Base-by-base conservation (phyloP, 2,797 vertebrate species). In the Eulemur albifrons region DNA sequence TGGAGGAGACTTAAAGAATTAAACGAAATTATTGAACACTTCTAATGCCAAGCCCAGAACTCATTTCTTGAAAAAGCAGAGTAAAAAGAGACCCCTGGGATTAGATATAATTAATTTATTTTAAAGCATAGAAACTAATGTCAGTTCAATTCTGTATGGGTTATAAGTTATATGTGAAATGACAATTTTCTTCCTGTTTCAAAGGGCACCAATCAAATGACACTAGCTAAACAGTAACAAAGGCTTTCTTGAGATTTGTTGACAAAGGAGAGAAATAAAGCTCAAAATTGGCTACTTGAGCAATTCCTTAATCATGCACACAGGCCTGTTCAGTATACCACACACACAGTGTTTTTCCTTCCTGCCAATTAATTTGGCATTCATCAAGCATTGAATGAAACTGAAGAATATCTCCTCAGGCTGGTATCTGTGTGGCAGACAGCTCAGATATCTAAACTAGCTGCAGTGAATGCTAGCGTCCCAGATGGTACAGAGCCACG, bases 241-340 rank as follows among this genome's bases (percentile, higher is more conserved):
- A 92, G 86, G 20, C 61, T 94, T 96, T 94, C 80, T 81, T 95
- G 75, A 91, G 93, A 93, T 67, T 63, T 79, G 43, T 61, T 94
- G 72, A 90, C 18, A 70, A 89, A 54, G 52, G 40, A 89, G 69
- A 90, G 50, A 96, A 70, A 90, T 30, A 38, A 65, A 96, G 52
- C 52, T 96, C 48, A 84, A 61, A 80, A 88, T 2, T 27, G 61
- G 82, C 77, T 83, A 79, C 48, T 40, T 65, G 76, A 90, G 80
- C 87, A 95, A 57, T 63, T 81, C 67, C 86, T 93, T 65, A 63
- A 89, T 87, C 38, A 77, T 7, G 38, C 32, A 89, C 48, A 67
- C 4, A 70, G 69, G 52, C 30, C 81, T 76, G 77, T 61, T 81
- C 20, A 43, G 65, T 57, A 2, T 35, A 90, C 27, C 40, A 43